phyloP scores from a whole-genome alignment of 2,888 invertebrate genomes.

The Rhyacophila evoluta region DNA sequence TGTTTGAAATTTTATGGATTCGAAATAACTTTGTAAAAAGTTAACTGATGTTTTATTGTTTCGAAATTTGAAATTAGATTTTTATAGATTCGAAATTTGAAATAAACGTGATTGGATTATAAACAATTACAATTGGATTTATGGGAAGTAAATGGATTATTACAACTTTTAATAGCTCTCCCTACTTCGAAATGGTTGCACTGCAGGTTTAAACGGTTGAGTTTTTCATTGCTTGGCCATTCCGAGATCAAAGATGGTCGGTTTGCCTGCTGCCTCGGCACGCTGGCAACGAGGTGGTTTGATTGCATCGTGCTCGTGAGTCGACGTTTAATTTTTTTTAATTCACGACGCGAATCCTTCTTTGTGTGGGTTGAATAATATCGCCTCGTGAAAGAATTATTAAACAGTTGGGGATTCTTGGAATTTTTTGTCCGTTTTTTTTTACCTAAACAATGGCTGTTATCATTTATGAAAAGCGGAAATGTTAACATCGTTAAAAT shows the following conservation, averaged over 20 bases:
- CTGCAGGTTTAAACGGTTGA: neutral
- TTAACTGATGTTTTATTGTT: too few species aligned
- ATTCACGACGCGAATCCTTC: slow-evolving; percentile 6
- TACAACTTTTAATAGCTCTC: neutral
- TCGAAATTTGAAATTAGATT: too few species aligned
- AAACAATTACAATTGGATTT: too few species aligned
- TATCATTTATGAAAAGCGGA: neutral
- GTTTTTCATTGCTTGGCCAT: too few species aligned
- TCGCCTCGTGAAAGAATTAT: slow-evolving; percentile 12
- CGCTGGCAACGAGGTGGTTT: neutral
- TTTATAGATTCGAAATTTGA: too few species aligned
- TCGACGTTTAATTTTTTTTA: neutral
- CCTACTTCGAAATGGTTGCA: neutral
- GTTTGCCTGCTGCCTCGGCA: neutral
- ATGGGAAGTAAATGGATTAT: too few species aligned
- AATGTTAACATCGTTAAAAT: neutral
- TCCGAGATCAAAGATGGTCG: slow-evolving; percentile 5
- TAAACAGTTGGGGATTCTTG: neutral
- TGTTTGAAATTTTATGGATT: too few species aligned
- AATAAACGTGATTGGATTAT: too few species aligned
- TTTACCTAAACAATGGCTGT: neutral
- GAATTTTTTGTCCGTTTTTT: neutral
- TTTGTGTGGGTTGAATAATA: slow-evolving; percentile 17
- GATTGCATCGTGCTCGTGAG: slow-evolving; percentile 17
- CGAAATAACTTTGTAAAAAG: too few species aligned